Percentiles rank a stretch among this genome's conserved stretches.
phyloP scores from a whole-genome alignment of 1,140 invertebrate species.

The Drosophila equinoxialis region DNA sequence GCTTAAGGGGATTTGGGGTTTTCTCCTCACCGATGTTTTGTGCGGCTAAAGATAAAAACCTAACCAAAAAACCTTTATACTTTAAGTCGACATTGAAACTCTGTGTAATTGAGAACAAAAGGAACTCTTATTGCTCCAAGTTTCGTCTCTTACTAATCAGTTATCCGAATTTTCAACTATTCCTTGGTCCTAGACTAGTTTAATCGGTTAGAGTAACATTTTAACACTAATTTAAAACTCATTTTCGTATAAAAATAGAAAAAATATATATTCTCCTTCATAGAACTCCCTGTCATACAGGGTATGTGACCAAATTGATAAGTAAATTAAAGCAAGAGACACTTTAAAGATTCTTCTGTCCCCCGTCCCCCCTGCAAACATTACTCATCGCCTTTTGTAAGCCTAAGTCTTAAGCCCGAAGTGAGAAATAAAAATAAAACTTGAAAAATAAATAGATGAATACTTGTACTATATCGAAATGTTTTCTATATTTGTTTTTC shows the following conservation, averaged over 20 bases:
- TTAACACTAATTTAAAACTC: too few relatives aligned
- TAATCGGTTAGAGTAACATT: too few relatives aligned
- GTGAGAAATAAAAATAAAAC: conserved; percentile 10
- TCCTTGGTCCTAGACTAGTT: too few relatives aligned
- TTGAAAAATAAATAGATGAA: conserved; percentile 11
- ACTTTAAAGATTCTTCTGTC: neutral
- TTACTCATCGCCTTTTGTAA: neutral
- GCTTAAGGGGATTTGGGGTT: conserved; percentile 52
- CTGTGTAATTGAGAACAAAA: neutral
- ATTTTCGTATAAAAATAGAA: too few relatives aligned
- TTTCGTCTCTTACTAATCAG: too few relatives aligned
- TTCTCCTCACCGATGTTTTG: conserved; percentile 23
- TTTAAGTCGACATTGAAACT: neutral
- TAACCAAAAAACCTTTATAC: neutral
- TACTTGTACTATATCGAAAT: neutral
- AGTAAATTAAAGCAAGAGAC: neutral
- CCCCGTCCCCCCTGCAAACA: too few relatives aligned
- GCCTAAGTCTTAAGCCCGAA: conserved; percentile 1
- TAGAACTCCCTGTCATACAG: neutral
- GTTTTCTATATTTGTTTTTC: conserved; percentile 14
- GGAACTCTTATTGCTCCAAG: too few relatives aligned
- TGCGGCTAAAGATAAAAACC: conserved; percentile 19
- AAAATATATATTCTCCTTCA: neutral
- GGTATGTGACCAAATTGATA: neutral
- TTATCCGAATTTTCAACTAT: too few relatives aligned